Evolutionary conservation across 2,888 invertebrate genomes (phyloP), one percentile per base, ranked within the genome.

Genomic region (Drosophila paramelanica): DNA sequence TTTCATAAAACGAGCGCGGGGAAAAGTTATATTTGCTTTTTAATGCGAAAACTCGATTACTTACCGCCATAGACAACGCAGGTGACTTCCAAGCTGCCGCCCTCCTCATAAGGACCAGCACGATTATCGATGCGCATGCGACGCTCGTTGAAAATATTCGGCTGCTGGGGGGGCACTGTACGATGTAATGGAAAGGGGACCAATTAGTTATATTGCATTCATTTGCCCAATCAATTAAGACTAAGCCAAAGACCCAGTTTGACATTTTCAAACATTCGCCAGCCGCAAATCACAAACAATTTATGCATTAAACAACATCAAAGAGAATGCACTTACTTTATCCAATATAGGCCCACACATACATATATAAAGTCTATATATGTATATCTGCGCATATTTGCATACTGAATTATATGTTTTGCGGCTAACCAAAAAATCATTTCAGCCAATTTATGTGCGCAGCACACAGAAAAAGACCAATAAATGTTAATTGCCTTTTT

Each of bases 11-110:
- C 10, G 52, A 39, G 46, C 23, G 42, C 7, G 10, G 27, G 20
- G 13, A 23, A 31, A 67, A 46, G 55, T 70, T 78, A 23, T 27
- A 25, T 39, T 38, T 43, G 23, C 38, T 55, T 39, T 13, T 43
- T 17, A 66, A 36, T 20, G n/a, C 10, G 17, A 33, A 43, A 14
- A 58, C 23, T n/a, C 14, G 23, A 3, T n/a, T 60, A 92, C 94
- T 94, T 93, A 96, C 96, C 96, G 91, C 96, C 96, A 65, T 94
- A 94, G 70, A 96, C 96, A 81, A 95, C 94, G 90, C 96, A 96
- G 67, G 94, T 95, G 64, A 96, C 93, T 89, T 94, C 94, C 93
- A 96, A 94, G 79, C 95, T 94, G 50, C 94, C 94, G 41, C 95
- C 95, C 91, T 96, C 96, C 82, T 94, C 94, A 88, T 95, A 96